A percentile compares a stretch with the other conserved stretches of the same genome.
Evolutionary conservation across 1,140 invertebrate genomes (phyloP).

Genomic region (Ceratitis capitata): DNA sequence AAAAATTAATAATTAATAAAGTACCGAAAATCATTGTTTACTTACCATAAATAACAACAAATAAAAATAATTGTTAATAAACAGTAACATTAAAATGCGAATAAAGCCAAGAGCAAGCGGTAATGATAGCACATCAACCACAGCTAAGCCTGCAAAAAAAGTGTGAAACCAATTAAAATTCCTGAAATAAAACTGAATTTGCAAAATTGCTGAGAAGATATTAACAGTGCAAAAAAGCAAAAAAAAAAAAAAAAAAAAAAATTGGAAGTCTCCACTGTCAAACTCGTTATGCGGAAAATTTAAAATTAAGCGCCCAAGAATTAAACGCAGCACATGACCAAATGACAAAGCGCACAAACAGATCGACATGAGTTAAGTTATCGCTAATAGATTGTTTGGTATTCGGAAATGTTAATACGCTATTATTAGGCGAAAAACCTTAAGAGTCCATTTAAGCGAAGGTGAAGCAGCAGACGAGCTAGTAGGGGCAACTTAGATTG

Average conservation of each 20-base stretch:
- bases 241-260: not conserved
- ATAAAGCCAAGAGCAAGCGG: not conserved
- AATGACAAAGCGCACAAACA: not conserved
- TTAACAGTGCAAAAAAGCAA: not conserved
- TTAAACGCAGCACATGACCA: not conserved
- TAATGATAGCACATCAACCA: not conserved
- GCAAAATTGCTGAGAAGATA: not conserved
- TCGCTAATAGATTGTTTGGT: not conserved
- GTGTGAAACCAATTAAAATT: conserved; percentile 3
- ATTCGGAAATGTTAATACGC: not conserved
- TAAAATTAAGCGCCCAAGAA: not conserved
- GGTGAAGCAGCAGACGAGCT: not conserved
- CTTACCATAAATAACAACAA: no score
- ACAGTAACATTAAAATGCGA: no score
- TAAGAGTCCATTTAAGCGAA: not conserved
- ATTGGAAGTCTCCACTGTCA: no score
- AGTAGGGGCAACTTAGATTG: not conserved
- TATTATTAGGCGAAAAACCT: not conserved
- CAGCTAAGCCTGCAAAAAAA: not conserved
- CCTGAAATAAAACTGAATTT: not conserved
- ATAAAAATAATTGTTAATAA: no score
- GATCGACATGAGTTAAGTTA: not conserved
- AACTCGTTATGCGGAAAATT: not conserved
- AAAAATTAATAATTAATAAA: no score
- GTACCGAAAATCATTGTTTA: no score